phyloP scores from a whole-genome alignment of 2,113 vertebrate genomes.

The Campylomormyrus numenius region DNA sequence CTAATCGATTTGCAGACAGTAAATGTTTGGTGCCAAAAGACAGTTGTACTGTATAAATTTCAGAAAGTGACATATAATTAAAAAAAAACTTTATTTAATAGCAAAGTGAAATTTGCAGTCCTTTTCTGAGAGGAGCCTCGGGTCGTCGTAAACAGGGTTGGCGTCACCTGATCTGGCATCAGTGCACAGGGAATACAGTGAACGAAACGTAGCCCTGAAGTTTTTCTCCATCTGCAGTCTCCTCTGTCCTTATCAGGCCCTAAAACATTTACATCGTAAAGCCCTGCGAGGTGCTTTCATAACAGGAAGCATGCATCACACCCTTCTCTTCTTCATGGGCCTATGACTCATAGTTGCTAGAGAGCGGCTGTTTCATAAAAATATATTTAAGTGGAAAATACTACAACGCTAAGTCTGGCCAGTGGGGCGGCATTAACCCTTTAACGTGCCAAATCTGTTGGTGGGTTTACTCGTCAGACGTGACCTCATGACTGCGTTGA shows the following conservation, averaged over 20 bases:
- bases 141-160: constrained; percentile 24
- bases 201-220: constrained; percentile 29
- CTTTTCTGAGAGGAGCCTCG: constrained; percentile 36
- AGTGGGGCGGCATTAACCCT: constrained; percentile 28
- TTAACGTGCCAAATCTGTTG: not conserved
- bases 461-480: not conserved
- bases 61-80: constrained; percentile 24
- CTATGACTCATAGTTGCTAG: not conserved
- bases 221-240: not conserved
- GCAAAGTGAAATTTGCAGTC: constrained; percentile 24
- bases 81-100: constrained; percentile 19
- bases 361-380: not conserved
- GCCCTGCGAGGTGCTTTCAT: not conserved
- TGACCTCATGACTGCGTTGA: not conserved
- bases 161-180: constrained; percentile 43
- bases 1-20: not conserved
- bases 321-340: not conserved
- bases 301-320: constrained; percentile 1
- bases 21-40: constrained; percentile 25
- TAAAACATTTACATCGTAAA: not conserved
- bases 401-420: constrained; percentile 21
- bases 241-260: not conserved
- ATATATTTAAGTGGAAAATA: constrained; percentile 29
- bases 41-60: constrained; percentile 31
- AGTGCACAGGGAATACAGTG: constrained; percentile 42